Base-by-base conservation (phyloP, 2,888 invertebrate genomes). In the Melangyna quadrimaculata region DNA sequence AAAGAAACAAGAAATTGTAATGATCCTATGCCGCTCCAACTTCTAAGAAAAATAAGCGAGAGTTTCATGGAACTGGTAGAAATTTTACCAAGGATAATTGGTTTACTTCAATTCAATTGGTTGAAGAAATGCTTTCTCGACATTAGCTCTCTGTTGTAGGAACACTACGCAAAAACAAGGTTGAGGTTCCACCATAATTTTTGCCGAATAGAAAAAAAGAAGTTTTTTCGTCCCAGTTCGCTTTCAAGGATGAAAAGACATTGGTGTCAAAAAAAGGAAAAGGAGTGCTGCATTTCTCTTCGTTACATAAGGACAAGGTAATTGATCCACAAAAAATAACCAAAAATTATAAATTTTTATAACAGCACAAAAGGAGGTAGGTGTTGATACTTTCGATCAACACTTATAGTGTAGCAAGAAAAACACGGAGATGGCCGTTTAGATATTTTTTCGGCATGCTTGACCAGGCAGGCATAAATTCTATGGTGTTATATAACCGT, bases 71-170 rank as follows among this genome's bases (percentile, higher is more conserved):
- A 19, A 88, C 77, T 45, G 77, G 87, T 22, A 65, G 84, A 32
- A 88, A 89, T 83, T 59, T 87, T 14, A 89, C 89, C 3, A 80
- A 87, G 81, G 90, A 90, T 78, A 90, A 90, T 82, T 90, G 89
- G 90, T 90, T 90, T 70, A 89, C 90, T 8, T 89, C 89, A 24
- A 88, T 90, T 45, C 83, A 88, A 35, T 71, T 90, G 19, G 89
- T 89, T 14, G 65, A 75, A 78, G 59, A 81, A 45, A 70, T 90
- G 75, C 87, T 90, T 51, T 63, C 88, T 75, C 81, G 87, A 45
- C 89, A 75, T 74, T 57, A 75, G n/a, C 57, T 77, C 1, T 61
- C 77, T 51, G 69, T 59, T 12, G 35, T 77, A n/a, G 48, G 69
- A 71, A 88, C 67, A 40, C 71, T 86, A 40, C 53, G 79, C 45